Evolutionary conservation across 2,888 invertebrate species (phyloP), one percentile per base, ranked within the genome.

Genomic region (Actias luna): DNA sequence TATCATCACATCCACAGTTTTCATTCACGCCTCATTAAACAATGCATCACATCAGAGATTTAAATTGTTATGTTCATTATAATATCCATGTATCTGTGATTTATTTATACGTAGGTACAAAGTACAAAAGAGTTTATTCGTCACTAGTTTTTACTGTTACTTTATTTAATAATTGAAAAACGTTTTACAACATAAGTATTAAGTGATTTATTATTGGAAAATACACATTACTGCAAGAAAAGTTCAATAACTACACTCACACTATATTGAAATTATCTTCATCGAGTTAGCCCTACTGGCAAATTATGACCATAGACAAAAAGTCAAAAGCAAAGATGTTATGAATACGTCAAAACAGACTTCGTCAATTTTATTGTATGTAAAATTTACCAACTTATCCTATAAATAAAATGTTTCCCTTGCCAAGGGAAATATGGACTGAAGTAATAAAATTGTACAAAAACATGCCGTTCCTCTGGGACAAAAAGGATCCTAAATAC

Each of bases 11-110:
- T 36, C 46, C 29, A 29, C 55, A 16, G 31, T 4, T 42, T 12
- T 39, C 27, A 16, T 60, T 58, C 39, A 59, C 63, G 39, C 29
- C 33, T 59, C 57, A 63, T 61, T 59, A 55, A 63, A 59, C 27
- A 50, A 35, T 70, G 67, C 67, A 60, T 59, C 64, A 65, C 70
- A 69, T 75, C 71, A 76, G 75, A 70, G 69, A 52, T 12, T 39
- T 42, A 12, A 35, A 25, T 33, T 59, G 62, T 22, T 29, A 58
- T 27, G 60, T 55, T 65, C 42, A 58, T 27, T 61, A 22, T 31
- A n/a, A 8, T 22, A n/a, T 50, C 16, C 22, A 25, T 42, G 7
- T 42, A 42, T n/a, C 42, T 42, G 42, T 16, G 42, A 50, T 50
- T 50, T 25, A 12, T 25, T 12, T 22, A 25, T 12, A 22, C 4